Conservation (phyloP, 2,797 vertebrate species). For the Allenopithecus nigroviridis region DNA sequence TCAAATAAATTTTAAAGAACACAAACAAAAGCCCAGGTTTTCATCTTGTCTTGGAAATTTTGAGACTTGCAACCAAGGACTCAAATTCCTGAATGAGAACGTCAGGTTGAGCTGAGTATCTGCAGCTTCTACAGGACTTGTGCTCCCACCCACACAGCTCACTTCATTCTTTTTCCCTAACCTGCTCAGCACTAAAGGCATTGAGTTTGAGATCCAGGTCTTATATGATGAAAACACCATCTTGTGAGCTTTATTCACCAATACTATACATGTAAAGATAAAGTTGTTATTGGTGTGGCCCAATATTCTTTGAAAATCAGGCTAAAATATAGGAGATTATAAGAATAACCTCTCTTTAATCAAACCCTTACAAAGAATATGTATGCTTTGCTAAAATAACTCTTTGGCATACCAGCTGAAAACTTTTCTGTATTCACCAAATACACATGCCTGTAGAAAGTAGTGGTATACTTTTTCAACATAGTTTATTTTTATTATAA, state of each 20-base stretch:
- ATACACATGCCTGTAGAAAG: background rate
- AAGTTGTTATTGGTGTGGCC: background rate
- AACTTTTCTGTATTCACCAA: background rate
- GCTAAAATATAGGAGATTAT: background rate
- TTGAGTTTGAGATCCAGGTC: background rate
- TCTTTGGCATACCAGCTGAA: background rate
- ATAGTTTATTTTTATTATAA: background rate
- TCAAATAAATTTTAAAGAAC: background rate
- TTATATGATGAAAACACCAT: background rate
- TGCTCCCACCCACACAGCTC: background rate
- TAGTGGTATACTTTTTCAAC: background rate
- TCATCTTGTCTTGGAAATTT: background rate
- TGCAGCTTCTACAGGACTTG: background rate
- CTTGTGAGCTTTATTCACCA: background rate
- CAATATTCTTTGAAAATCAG: background rate
- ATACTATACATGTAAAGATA: background rate
- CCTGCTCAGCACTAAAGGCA: background rate
- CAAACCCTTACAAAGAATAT: background rate
- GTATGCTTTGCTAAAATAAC: background rate
- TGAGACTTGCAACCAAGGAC: background rate
- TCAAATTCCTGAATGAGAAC: background rate
- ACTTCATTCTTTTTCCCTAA: background rate
- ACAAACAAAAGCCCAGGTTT: background rate
- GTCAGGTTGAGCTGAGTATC: background rate
- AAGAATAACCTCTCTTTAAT: background rate